Percentiles rank a stretch among this genome's conserved stretches.
Evolutionary conservation across 1,140 invertebrate genomes (phyloP).

Genomic region (Magallana gigas): DNA sequence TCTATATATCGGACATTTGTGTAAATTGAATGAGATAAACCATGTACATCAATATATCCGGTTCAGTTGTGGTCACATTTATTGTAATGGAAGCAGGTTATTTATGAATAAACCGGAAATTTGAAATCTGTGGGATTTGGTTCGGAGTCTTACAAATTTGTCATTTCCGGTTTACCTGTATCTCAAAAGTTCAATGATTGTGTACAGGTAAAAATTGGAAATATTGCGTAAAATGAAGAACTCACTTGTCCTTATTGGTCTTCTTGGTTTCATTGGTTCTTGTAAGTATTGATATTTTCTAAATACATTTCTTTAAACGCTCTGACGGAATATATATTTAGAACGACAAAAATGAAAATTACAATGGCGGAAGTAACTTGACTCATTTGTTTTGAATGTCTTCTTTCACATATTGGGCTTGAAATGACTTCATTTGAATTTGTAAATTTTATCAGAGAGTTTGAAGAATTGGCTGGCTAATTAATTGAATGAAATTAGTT

Average conservation of each 20-base stretch:
- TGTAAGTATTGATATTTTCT: constrained; percentile 13
- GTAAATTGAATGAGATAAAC: too few relatives aligned
- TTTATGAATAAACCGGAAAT: background rate
- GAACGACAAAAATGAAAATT: background rate
- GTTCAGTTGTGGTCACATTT: too few relatives aligned
- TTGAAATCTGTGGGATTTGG: background rate
- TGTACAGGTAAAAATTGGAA: background rate
- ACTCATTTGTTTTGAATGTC: background rate
- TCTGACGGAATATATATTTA: background rate
- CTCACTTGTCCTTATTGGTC: background rate
- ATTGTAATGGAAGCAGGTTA: too few relatives aligned
- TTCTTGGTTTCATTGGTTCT: constrained; percentile 21
- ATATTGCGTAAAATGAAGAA: constrained; percentile 10
- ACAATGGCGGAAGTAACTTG: constrained; percentile 27
- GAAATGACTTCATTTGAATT: background rate
- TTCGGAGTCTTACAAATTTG: background rate
- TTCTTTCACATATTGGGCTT: background rate
- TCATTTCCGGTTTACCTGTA: constrained; percentile 40
- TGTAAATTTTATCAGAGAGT: too few relatives aligned
- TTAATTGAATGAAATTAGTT: too few relatives aligned
- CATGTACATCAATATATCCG: too few relatives aligned
- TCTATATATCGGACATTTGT: too few relatives aligned
- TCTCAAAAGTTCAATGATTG: background rate
- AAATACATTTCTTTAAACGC: too few relatives aligned
- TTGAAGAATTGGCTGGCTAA: too few relatives aligned